A percentile compares a stretch with the other conserved stretches of the same genome.
These are phyloP conservation scores for Malaclemys terrapin DNA, from an alignment of 2,113 vertebrate species.

Conservation along the genomic window DNA sequence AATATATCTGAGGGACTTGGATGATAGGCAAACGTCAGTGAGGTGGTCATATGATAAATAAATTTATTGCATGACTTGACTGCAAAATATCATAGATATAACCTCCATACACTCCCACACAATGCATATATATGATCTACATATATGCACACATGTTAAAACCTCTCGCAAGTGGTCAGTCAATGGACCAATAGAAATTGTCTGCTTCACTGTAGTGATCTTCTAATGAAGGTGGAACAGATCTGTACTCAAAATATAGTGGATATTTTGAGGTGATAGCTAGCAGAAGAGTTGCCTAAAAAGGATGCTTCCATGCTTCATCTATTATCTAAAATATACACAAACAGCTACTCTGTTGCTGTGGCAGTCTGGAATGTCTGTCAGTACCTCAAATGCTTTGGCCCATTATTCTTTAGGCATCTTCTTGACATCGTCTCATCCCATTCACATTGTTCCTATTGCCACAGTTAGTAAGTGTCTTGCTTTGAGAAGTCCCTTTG, in stretches of 20 bases:
- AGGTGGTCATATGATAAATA: neutral
- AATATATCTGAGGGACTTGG: neutral
- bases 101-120: fast-evolving
- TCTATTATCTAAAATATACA: fast-evolving
- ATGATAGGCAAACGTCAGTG: neutral
- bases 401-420: neutral
- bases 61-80: neutral
- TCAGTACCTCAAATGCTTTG: neutral
- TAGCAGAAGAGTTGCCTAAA: neutral
- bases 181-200: neutral
- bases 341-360: fast-evolving
- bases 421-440: neutral
- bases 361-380: neutral
- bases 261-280: neutral
- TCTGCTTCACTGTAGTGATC: neutral
- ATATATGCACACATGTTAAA: neutral
- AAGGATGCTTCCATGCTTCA: neutral
- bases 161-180: neutral
- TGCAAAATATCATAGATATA: fast-evolving
- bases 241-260: neutral
- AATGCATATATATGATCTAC: neutral
- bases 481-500: conserved; percentile 20
- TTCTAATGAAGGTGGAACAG: neutral
- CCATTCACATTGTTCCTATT: conserved; percentile 4
- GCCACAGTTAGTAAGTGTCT: neutral